Conservation (phyloP, 2,888 invertebrate genomes). For the Plebejus argus region DNA sequence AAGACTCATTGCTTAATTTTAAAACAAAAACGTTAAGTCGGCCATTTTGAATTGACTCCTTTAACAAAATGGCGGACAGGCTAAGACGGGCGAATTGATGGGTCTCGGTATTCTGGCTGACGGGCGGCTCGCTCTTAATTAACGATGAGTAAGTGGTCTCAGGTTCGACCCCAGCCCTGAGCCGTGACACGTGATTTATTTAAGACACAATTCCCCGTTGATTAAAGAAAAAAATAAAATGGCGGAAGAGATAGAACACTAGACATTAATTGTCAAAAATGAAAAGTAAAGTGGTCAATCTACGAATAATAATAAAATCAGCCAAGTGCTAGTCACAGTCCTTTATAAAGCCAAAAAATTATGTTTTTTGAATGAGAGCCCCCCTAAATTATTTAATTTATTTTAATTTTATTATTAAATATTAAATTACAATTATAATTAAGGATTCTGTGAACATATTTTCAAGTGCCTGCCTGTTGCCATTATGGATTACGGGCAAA, state of each 20-base stretch:
- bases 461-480: no score
- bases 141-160: conserved; percentile 24
- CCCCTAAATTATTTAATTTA: no score
- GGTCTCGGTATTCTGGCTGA: background rate
- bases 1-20: no score
- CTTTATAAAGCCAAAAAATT: no score
- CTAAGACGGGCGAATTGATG: conserved; percentile 12
- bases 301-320: no score
- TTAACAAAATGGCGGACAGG: conserved; percentile 12
- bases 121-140: conserved; percentile 24
- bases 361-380: no score
- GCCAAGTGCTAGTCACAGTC: no score
- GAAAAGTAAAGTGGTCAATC: background rate
- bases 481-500: no score
- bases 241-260: background rate
- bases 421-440: no score
- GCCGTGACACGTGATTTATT: conserved; percentile 17
- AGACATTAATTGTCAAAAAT: background rate
- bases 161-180: conserved; percentile 15
- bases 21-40: background rate
- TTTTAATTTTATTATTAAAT: no score
- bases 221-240: conserved; percentile 11
- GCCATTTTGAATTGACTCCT: background rate
- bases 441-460: no score
- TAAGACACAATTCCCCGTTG: conserved; percentile 1